A percentile compares a stretch with the other conserved stretches of the same genome.
phyloP scores from a whole-genome alignment of 2,113 vertebrate genomes.

The Zosterops borbonicus region DNA sequence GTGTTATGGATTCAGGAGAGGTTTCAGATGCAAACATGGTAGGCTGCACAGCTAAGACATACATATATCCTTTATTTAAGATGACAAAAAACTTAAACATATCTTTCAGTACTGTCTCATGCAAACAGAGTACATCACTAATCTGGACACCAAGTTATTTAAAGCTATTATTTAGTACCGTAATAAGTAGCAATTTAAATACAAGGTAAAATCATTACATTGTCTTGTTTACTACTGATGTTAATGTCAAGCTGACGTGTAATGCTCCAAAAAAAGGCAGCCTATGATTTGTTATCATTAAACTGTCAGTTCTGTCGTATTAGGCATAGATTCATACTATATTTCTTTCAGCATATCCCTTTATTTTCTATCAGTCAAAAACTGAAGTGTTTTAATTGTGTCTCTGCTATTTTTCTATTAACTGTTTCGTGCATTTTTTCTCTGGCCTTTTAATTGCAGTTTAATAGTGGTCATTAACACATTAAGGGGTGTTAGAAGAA shows the following conservation, averaged over 20 bases:
- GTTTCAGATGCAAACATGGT: slow-evolving; percentile 62
- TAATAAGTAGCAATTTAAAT: slow-evolving; percentile 84
- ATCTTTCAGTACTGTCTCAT: slow-evolving; percentile 75
- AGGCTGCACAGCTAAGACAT: slow-evolving; percentile 43
- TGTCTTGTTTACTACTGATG: slow-evolving; percentile 83
- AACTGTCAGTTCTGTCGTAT: slow-evolving; percentile 84
- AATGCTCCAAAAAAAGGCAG: slow-evolving; percentile 77
- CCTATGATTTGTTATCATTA: slow-evolving; percentile 90
- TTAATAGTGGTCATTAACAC: slow-evolving; percentile 96
- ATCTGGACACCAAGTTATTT: slow-evolving; percentile 79
- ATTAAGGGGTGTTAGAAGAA: slow-evolving; percentile 91
- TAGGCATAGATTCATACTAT: slow-evolving; percentile 78
- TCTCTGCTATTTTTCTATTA: slow-evolving; percentile 85
- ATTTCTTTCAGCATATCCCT: slow-evolving; percentile 77
- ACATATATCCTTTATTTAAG: slow-evolving; percentile 75
- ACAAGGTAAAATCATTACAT: slow-evolving; percentile 80
- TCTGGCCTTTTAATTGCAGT: slow-evolving; percentile 90
- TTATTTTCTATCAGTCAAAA: slow-evolving; percentile 85
- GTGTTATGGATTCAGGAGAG: slow-evolving; percentile 45
- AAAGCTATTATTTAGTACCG: slow-evolving; percentile 82
- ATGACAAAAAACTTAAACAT: slow-evolving; percentile 78
- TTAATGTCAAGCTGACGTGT: slow-evolving; percentile 78
- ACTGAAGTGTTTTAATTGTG: slow-evolving; percentile 78
- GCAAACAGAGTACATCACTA: slow-evolving; percentile 72
- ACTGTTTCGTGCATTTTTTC: slow-evolving; percentile 85